Evolutionary conservation across 2,888 invertebrate genomes (phyloP).

Genomic region (Cerastis leucographa): DNA sequence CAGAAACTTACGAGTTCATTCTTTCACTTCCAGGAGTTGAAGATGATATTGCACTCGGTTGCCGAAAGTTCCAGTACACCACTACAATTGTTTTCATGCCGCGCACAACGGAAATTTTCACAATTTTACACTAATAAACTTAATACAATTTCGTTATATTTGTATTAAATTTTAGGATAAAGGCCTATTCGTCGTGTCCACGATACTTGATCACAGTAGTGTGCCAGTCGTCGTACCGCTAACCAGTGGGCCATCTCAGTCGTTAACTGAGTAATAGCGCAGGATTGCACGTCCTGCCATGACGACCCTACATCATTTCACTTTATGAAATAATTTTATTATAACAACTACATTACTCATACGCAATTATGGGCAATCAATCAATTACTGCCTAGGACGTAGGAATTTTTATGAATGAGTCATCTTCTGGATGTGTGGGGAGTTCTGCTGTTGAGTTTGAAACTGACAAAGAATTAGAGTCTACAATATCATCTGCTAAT

Average conservation of each 20-base stretch:
- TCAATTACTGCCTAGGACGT: slow-evolving; percentile 57
- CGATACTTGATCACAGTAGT: slow-evolving; percentile 27
- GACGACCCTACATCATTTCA: slow-evolving; percentile 79
- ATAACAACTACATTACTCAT: slow-evolving; percentile 69
- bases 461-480: slow-evolving; percentile 2
- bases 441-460: slow-evolving; percentile 10
- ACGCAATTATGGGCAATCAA: slow-evolving; percentile 67
- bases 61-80: slow-evolving; percentile 50
- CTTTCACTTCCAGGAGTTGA: slow-evolving; percentile 65
- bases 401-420: slow-evolving; percentile 39
- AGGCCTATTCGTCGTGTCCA: slow-evolving; percentile 30
- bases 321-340: slow-evolving; percentile 80
- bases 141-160: background rate
- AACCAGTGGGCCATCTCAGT: slow-evolving; percentile 73
- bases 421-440: slow-evolving; percentile 25
- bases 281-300: slow-evolving; percentile 82
- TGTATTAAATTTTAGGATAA: slow-evolving; percentile 2
- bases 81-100: slow-evolving; percentile 76
- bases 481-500: background rate
- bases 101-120: slow-evolving; percentile 51
- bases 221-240: slow-evolving; percentile 71
- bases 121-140: slow-evolving; percentile 41
- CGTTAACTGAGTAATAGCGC: slow-evolving; percentile 81
- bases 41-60: slow-evolving; percentile 49
- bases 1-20: slow-evolving; percentile 77